Base-by-base conservation (phyloP, 2,797 vertebrate species). In the Graptemys geographica region DNA sequence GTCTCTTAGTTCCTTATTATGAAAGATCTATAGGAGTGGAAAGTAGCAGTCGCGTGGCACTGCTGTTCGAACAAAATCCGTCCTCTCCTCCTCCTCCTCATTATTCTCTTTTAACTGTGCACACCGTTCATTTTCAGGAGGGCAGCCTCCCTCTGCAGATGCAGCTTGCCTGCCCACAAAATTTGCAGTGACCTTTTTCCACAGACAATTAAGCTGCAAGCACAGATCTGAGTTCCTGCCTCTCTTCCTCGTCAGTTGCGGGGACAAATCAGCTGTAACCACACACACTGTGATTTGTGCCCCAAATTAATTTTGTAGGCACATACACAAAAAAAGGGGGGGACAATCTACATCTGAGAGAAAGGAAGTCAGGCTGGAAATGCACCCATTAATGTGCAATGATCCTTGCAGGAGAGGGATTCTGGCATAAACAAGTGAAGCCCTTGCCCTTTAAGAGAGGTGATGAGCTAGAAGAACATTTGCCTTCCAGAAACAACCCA, bases 171-270 rank as follows among this genome's bases (percentile, higher is more conserved):
- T 65, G 2, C 81, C 15, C 82, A 18, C 15, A 37, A 5, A 25
- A 53, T 90, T 83, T 52, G 11, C 91, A 37, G 78, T 88, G 95
- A 89, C 92, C 96, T 96, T 88, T 74, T 78, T 92, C 88, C 89
- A 49, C 18, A 84, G 83, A 79, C 85, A 81, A 51, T 51, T 51
- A 51, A 19, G 37, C 90, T 92, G 83, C 90, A 91, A 93, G 92
- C 94, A 74, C 85, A 7, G 1, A 55, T 51, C 80, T 91, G 51
- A 91, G 51, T 95, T 95, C 90, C 53, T 84, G 0, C 96, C 79
- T 91, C 85, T 49, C 72, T 81, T 59, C 84, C 81, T 56, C 18
- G 4, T 12, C 44, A 47, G 37, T 5, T 55, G 5, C 3, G 1
- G 27, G 21, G 79, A 5, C 23, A 47, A 93, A 72, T 25, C 82